These are phyloP conservation scores for Stenurella melanura DNA, from an alignment of 2,888 invertebrate genomes.

Conservation along the genomic window DNA sequence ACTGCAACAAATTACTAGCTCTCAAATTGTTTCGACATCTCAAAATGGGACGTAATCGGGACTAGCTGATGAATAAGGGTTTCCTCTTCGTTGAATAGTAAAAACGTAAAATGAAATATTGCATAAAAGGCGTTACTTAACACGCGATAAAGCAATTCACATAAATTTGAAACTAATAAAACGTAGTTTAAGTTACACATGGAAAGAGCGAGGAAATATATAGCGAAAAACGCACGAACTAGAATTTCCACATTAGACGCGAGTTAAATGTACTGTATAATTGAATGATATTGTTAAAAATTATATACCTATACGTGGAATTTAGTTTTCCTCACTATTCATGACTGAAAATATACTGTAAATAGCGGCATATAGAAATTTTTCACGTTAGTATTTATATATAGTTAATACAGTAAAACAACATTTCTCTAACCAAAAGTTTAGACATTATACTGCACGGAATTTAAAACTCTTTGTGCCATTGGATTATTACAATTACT, in stretches of 20 bases:
- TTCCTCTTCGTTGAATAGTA: slow-evolving; percentile 23
- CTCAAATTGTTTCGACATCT: slow-evolving; percentile 8
- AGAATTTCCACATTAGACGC: slow-evolving; percentile 4
- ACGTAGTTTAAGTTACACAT: slow-evolving; percentile 26
- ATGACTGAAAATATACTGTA: no score
- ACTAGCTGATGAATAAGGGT: slow-evolving; percentile 32
- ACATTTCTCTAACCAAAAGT: no score
- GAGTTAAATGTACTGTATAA: background rate
- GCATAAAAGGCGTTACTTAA: slow-evolving; percentile 33
- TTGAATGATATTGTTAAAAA: slow-evolving; percentile 6
- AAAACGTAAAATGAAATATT: slow-evolving; percentile 33
- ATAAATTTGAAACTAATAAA: slow-evolving; percentile 41
- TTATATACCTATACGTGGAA: no score
- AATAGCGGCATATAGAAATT: no score
- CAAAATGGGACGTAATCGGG: slow-evolving; percentile 21
- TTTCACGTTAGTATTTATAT: no score
- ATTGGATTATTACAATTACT: no score
- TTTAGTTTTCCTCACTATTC: no score
- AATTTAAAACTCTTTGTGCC: no score
- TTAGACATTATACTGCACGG: no score
- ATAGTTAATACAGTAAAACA: no score
- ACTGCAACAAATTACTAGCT: slow-evolving; percentile 14
- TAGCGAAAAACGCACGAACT: slow-evolving; percentile 27
- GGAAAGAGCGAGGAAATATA: slow-evolving; percentile 18
- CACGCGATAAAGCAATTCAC: slow-evolving; percentile 42